Evolutionary conservation across 2,888 invertebrate species (phyloP).

Genomic region (Eupithecia dodoneata): DNA sequence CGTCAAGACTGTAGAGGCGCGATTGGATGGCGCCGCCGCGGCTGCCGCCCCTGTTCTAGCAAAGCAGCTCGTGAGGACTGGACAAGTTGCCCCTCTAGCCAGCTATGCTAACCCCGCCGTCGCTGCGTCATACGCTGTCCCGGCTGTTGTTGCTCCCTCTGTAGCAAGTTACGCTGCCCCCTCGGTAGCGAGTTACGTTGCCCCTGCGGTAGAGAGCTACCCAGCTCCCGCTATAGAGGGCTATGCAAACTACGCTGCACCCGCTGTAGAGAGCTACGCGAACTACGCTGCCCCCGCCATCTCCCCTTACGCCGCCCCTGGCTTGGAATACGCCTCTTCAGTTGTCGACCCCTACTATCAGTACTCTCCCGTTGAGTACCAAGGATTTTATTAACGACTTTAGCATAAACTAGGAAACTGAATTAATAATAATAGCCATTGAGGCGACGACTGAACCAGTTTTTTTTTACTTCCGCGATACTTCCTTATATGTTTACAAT

Average conservation of each 20-base stretch:
- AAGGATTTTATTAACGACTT: neutral
- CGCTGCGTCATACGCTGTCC: slow-evolving; percentile 19
- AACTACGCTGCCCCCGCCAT: slow-evolving; percentile 48
- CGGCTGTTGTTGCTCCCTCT: slow-evolving; percentile 9
- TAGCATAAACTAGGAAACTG: neutral
- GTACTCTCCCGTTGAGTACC: neutral
- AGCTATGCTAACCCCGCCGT: neutral
- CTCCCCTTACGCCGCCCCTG: slow-evolving; percentile 38
- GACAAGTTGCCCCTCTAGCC: neutral
- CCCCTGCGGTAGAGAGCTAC: slow-evolving; percentile 24
- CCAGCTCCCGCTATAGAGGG: neutral
- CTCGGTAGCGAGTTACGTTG: slow-evolving; percentile 19
- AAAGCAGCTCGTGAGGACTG: slow-evolving; percentile 64
- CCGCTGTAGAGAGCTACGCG: neutral
- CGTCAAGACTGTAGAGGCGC: slow-evolving; percentile 73
- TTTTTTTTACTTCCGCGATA: slow-evolving; percentile 23
- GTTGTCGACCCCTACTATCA: slow-evolving; percentile 12
- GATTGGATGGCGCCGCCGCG: slow-evolving; percentile 75
- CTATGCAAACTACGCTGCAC: slow-evolving; percentile 34
- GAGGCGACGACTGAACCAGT: slow-evolving; percentile 40
- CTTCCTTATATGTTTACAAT: slow-evolving; percentile 12
- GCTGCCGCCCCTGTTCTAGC: slow-evolving; percentile 74
- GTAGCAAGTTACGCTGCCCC: slow-evolving; percentile 13
- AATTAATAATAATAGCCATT: slow-evolving; percentile 34
- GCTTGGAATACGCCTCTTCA: neutral